phyloP scores from a whole-genome alignment of 1,140 invertebrate species.

The Hesperophylax magnus region DNA sequence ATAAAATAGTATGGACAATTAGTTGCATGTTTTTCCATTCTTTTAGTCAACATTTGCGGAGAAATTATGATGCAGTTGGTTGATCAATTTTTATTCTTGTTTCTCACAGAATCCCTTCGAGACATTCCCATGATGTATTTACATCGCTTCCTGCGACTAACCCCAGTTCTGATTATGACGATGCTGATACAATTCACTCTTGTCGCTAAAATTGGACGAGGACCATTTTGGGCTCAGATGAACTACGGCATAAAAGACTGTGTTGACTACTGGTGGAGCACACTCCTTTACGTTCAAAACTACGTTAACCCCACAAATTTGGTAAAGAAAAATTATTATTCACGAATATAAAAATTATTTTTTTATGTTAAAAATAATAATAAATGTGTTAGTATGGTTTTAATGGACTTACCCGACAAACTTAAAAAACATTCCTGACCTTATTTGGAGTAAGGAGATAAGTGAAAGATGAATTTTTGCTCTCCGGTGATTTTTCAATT shows the following conservation, averaged over 20 bases:
- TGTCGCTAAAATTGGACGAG: constrained; percentile 71
- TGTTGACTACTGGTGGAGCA: constrained; percentile 71
- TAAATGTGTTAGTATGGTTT: too few species aligned
- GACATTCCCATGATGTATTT: constrained; percentile 70
- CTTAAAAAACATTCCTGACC: too few species aligned
- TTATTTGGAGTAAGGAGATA: too few species aligned
- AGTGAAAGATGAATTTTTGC: too few species aligned
- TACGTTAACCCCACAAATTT: constrained; percentile 64
- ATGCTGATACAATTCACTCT: constrained; percentile 72
- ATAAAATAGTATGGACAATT: too few species aligned
- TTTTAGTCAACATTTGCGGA: too few species aligned
- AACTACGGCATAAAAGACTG: constrained; percentile 61
- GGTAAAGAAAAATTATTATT: constrained; percentile 60
- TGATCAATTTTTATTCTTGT: constrained; percentile 30
- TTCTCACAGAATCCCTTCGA: constrained; percentile 56
- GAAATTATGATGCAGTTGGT: too few species aligned
- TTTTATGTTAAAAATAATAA: too few species aligned
- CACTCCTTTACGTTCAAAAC: constrained; percentile 71
- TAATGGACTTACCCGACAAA: too few species aligned
- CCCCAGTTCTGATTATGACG: constrained; percentile 72
- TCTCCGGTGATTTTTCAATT: too few species aligned
- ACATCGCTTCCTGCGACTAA: constrained; percentile 72
- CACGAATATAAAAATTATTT: too few species aligned
- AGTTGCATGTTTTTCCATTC: too few species aligned
- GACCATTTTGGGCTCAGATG: constrained; percentile 73